phyloP scores from a whole-genome alignment of 2,888 invertebrate genomes.

The Tillus elongatus region DNA sequence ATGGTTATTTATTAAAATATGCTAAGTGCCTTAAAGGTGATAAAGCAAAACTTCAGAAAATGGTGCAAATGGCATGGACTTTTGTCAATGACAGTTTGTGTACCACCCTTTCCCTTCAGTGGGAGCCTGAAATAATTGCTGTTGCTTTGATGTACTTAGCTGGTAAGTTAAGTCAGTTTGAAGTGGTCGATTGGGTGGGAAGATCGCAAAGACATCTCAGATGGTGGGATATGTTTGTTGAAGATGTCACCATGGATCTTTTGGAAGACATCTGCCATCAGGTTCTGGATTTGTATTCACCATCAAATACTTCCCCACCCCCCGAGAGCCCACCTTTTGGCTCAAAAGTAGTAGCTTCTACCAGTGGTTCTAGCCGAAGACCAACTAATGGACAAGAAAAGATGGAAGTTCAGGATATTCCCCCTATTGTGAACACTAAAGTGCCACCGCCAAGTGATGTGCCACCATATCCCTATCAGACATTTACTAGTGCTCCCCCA shows the following conservation, averaged over 20 bases:
- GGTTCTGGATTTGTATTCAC: conserved; percentile 78
- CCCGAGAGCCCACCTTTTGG: conserved; percentile 46
- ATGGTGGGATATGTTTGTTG: conserved; percentile 99
- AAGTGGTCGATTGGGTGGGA: conserved; percentile 87
- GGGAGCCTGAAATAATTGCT: conserved; percentile 98
- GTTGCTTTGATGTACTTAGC: conserved; percentile 96
- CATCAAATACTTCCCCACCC: conserved; percentile 43
- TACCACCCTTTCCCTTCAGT: conserved; percentile 92
- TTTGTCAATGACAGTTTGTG: conserved; percentile 98
- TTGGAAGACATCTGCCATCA: conserved; percentile 97
- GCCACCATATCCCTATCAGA: conserved; percentile 35
- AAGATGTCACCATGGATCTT: conserved; percentile 87
- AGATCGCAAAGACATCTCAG: conserved; percentile 63
- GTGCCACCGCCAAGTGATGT: conserved; percentile 32
- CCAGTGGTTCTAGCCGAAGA: conserved; percentile 26
- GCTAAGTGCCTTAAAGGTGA: conserved; percentile 91
- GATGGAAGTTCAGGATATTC: conserved; percentile 28
- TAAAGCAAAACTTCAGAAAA: conserved; percentile 84
- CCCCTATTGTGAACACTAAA: conserved; percentile 23
- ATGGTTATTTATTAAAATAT: conserved; percentile 85
- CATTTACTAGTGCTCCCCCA: conserved; percentile 33
- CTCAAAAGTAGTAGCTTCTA: conserved; percentile 20
- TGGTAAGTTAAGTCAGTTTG: conserved; percentile 91
- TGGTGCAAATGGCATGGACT: conserved; percentile 99
- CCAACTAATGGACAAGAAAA: conserved; percentile 51